Base-by-base conservation (phyloP, 2,113 vertebrate species). In the Nematolebias whitei region DNA sequence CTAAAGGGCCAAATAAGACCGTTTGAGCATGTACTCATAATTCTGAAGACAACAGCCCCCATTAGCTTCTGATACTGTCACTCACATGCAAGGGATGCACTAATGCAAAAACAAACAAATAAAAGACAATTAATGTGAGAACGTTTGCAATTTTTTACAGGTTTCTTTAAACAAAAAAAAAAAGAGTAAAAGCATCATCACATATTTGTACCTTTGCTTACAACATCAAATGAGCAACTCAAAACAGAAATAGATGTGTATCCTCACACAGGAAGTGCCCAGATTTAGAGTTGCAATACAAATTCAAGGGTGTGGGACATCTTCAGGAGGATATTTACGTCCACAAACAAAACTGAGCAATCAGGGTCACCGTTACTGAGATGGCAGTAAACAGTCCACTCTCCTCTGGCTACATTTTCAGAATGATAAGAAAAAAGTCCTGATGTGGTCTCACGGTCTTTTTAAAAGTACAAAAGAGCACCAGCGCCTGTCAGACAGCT, bases 381-480 rank as follows among this genome's bases (percentile, higher is more conserved):
- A 59, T 49, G 3, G 16, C 10, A 12, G 35, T 55, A 53, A 44
- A 39, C 15, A 2, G 52, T 29, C 77, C 49, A 1, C 74, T 64
- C 63, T 44, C 67, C 32, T 64, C 61, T 19, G 19, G 45, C 58
- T 24, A 26, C 59, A 43, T 63, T 65, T 51, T 60, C 53, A 24
- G 12, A 26, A 19, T 13, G 50, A 78, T 65, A 55, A 43, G 63
- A 66, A 73, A 73, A 58, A 26, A 20, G 32, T 19, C 43, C 40
- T 11, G 2, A 15, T 18, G 43, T 2, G 40, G 12, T 53, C 32
- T 49, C 13, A 23, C 48, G 40, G 12, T 38, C n/a, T 2, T 4
- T n/a, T 18, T 18, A 12, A 20, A 10, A 12, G 32, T 29, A 68
- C 24, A 65, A 39, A 26, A 45, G 47, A 63, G 29, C 44, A 62